phyloP scores from a whole-genome alignment of 2,888 invertebrate genomes.

The Drosophila incognita region DNA sequence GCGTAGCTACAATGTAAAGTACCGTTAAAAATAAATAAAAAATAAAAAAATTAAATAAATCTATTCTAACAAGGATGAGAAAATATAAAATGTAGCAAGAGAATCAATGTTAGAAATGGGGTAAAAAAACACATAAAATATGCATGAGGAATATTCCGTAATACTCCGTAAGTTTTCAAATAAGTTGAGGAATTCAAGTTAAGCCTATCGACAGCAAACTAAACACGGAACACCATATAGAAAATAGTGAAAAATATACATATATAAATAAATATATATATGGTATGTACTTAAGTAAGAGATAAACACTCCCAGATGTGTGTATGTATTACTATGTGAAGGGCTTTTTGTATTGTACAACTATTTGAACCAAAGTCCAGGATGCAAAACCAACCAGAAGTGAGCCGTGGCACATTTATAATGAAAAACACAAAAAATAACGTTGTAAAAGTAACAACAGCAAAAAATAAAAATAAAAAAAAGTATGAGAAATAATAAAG shows the following conservation, averaged over 20 bases:
- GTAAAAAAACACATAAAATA: conserved; percentile 40
- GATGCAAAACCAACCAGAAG: conserved; percentile 33
- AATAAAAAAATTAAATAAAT: conserved; percentile 49
- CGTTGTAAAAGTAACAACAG: conserved; percentile 60
- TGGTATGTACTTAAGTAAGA: conserved; percentile 38
- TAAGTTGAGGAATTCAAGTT: conserved; percentile 55
- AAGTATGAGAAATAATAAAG: conserved; percentile 47
- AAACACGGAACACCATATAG: conserved; percentile 44
- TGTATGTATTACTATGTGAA: conserved; percentile 59
- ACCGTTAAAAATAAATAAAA: conserved; percentile 66
- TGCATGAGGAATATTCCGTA: conserved; percentile 54
- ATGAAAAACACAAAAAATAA: conserved; percentile 47
- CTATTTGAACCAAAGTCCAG: conserved; percentile 45
- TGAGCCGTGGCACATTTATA: conserved; percentile 61
- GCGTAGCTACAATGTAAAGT: conserved; percentile 83
- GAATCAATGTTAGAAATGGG: conserved; percentile 46
- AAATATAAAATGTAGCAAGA: conserved; percentile 48
- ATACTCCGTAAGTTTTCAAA: conserved; percentile 35
- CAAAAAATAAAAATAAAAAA: conserved; percentile 39
- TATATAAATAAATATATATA: conserved; percentile 21
- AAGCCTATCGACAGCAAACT: conserved; percentile 41
- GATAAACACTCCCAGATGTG: conserved; percentile 23
- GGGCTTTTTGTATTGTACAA: conserved; percentile 62
- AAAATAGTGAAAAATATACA: conserved; percentile 24
- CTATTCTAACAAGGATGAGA: conserved; percentile 36